Evolutionary conservation across 2,113 vertebrate species (phyloP).

Genomic region (Leiothrix lutea): DNA sequence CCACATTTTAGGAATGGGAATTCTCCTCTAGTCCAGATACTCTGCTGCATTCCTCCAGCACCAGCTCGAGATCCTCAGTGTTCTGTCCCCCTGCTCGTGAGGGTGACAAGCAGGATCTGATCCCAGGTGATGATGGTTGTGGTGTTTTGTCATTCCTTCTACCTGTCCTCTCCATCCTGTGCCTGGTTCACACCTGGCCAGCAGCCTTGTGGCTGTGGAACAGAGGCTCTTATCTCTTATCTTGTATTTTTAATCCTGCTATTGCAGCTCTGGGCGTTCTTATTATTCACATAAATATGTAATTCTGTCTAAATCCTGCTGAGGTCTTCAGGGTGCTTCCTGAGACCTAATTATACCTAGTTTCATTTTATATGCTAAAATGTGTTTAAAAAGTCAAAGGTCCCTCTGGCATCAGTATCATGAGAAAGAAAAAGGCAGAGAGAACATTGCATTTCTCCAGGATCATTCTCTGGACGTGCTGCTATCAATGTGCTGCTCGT

Average conservation of each 20-base stretch:
- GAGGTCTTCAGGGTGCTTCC: background rate
- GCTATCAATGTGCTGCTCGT: background rate
- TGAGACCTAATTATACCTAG: background rate
- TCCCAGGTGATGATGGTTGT: background rate
- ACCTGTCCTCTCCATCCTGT: background rate
- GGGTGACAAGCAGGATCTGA: background rate
- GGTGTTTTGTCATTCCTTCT: background rate
- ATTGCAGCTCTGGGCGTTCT: background rate
- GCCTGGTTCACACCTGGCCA: background rate
- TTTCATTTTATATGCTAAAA: slow-evolving; percentile 6
- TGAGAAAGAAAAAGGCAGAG: background rate
- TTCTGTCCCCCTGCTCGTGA: background rate
- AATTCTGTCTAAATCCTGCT: slow-evolving; percentile 10
- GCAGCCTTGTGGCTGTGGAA: background rate
- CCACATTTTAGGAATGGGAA: background rate
- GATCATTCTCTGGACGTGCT: background rate
- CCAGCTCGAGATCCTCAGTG: background rate
- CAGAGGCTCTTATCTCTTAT: background rate
- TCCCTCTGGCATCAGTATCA: background rate
- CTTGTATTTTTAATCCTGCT: background rate
- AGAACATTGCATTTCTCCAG: background rate
- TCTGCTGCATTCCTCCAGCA: too few relatives aligned
- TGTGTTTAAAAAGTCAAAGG: background rate
- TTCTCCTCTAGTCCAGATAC: background rate
- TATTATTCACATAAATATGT: slow-evolving; percentile 37